Base-by-base conservation (phyloP, 2,797 vertebrate species). In the Manis crassicaudata region DNA sequence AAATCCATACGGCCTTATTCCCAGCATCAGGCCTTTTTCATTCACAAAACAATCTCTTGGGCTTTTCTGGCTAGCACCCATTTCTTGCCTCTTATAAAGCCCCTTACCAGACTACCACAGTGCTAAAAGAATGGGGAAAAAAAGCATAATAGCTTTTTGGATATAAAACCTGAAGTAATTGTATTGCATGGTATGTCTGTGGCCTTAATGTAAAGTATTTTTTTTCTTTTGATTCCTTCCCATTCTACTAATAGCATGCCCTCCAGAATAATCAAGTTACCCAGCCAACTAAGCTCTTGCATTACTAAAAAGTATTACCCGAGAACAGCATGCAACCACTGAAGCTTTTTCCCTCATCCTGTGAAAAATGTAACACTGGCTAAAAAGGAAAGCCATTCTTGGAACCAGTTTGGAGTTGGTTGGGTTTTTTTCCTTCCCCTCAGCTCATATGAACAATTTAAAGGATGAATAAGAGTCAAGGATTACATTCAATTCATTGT, bases 181-280 rank as follows among this genome's bases (percentile, higher is more conserved):
- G 73, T 91, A 85, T n/a, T 96, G 83, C 62, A 93, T 93, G 92
- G 88, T n/a, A 90, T 75, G 94, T 93, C 84, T 95, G 67, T 46
- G 11, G 50, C 52, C 86, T 88, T 97, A 96, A 96, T 88, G 96
- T 77, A 68, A 94, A 90, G 37, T 80, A 46, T 90, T 82, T 97
- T 95, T 60, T 95, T 96, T 93, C 20, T 95, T 98, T 97, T 93
- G 32, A 95, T 97, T 97, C n/a, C 35, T 97, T 97, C 94, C 76
- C 60, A 79, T 54, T 97, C 94, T 93, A 60, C 83, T 98, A 98
- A 97, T 90, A 98, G 73, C 16, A 52, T 96, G 52, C 94, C 67
- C 90, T 97, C 96, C 95, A 92, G 70, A 97, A 77, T 95, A 98
- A 98, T 97, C 95, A 98, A 97, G 93, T 98, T 97, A 97, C 87